Base-by-base conservation (phyloP, 1,140 invertebrate genomes). In the Gryllus bimaculatus region DNA sequence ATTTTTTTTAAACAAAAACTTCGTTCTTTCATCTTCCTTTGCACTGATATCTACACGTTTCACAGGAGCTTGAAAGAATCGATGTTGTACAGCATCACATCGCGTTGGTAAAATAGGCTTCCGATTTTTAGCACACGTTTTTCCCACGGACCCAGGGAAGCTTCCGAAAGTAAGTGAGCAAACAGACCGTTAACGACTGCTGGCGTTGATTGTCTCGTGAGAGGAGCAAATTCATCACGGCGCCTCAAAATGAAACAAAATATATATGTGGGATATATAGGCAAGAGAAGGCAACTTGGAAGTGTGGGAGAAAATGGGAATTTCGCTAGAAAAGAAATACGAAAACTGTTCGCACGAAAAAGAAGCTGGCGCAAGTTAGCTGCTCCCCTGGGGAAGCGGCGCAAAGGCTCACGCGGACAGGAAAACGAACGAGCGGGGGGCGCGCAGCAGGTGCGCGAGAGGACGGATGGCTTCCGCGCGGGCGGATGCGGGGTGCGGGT, bases 271-370 rank as follows among this genome's bases (percentile, higher is more conserved):
- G 54, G 10, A 66, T 66, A 66, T 66, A 10, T 66, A 13, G 54
- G 2, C 8, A 54, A 66, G 54, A 66, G 54, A 66, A n/a, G 26
- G 26, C 26, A 66, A 66, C 18, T 13, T 66, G 54, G 54, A 66
- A 66, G 10, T 66, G 54, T 66, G 10, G 10, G 54, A 66, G 54
- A 66, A 66, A 66, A 66, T 66, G 54, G 10, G 54, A 66, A 66
- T 66, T 18, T 18, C 54, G 54, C 10, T 10, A 18, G 10, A 66
- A 66, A 66, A 66, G 10, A 10, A 13, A 18, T 18, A 13, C 54
- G 54, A 66, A 66, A 66, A 66, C 54, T 66, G 54, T 18, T 66
- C 54, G 54, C 54, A 66, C 54, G 54, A 66, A 66, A 66, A 66
- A 66, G 18, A 66, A 66, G 10, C 18, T 66, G 54, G 54, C 18